A percentile compares a stretch with the other conserved stretches of the same genome.
phyloP scores from a whole-genome alignment of 1,140 invertebrate species.

The Macrotrachela quadricornifera region DNA sequence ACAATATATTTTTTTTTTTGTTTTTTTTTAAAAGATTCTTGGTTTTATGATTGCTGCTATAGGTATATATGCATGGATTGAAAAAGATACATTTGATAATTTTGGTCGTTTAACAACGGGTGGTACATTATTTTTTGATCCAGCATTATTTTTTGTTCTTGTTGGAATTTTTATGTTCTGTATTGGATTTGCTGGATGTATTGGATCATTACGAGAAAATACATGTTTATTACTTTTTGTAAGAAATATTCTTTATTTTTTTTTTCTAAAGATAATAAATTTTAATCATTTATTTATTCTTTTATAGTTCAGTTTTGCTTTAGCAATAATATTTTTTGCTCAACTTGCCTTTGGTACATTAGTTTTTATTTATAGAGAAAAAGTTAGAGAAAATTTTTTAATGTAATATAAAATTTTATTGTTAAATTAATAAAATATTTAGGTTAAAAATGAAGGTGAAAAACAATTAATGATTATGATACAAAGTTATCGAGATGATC shows the following conservation, averaged over 20 bases:
- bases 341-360: conserved; percentile 73
- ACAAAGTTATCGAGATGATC: conserved; percentile 82
- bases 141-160: conserved; percentile 78
- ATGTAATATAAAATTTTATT: neutral
- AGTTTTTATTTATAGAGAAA: conserved; percentile 86
- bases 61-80: conserved; percentile 84
- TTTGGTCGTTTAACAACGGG: conserved; percentile 53
- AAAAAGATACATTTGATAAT: conserved; percentile 87
- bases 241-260: conserved; percentile 13
- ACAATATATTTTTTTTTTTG: neutral
- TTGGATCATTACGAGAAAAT: conserved; percentile 63
- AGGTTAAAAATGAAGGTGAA: conserved; percentile 65
- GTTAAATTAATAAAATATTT: neutral
- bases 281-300: conserved; percentile 13
- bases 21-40: conserved; percentile 37
- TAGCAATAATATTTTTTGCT: conserved; percentile 61
- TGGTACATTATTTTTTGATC: conserved; percentile 48
- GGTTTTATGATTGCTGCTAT: conserved; percentile 62
- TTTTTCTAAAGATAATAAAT: neutral
- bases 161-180: conserved; percentile 69
- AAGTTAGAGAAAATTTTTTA: conserved; percentile 41
- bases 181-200: conserved; percentile 74
- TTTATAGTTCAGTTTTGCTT: conserved; percentile 71
- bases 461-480: conserved; percentile 76
- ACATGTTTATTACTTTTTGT: conserved; percentile 46